Percentiles rank a stretch among this genome's conserved stretches.
Conservation (phyloP, 2,797 vertebrate species). For the Denticeps clupeoides region DNA sequence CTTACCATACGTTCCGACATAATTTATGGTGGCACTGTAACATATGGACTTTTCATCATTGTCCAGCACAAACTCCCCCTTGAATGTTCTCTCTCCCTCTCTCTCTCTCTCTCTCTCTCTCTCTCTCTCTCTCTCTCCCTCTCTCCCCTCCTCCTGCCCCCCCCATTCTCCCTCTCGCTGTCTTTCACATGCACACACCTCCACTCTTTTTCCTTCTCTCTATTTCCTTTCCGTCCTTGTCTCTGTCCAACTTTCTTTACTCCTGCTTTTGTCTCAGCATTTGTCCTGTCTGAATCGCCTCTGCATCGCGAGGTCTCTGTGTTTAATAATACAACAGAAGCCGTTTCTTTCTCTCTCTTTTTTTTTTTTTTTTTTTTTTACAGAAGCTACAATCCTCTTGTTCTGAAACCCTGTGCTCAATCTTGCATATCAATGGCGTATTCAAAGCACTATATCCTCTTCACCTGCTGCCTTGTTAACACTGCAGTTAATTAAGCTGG, state of each 20-base stretch:
- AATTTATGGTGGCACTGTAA: conserved; percentile 87
- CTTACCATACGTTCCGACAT: conserved; percentile 75
- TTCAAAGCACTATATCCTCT: conserved; percentile 21
- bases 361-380: background rate
- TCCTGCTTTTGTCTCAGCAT: background rate
- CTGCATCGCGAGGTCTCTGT: background rate
- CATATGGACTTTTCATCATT: conserved; percentile 96
- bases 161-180: background rate
- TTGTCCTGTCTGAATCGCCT: background rate
- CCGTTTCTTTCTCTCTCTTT: background rate
- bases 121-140: background rate
- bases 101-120: conserved; percentile 6
- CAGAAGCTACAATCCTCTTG: conserved; percentile 1
- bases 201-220: background rate
- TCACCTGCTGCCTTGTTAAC: conserved; percentile 26
- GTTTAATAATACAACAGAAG: background rate
- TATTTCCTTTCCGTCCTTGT: background rate
- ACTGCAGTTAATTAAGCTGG: conserved; percentile 30
- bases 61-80: conserved; percentile 73
- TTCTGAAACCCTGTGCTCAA: background rate
- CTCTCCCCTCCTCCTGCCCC: background rate
- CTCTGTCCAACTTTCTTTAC: background rate
- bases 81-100: conserved; percentile 50
- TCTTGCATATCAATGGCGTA: conserved; percentile 18
- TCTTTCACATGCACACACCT: background rate